Percentiles rank a stretch among this genome's conserved stretches.
Evolutionary conservation across 2,888 invertebrate genomes (phyloP).

Genomic region (Corbicula japonica): DNA sequence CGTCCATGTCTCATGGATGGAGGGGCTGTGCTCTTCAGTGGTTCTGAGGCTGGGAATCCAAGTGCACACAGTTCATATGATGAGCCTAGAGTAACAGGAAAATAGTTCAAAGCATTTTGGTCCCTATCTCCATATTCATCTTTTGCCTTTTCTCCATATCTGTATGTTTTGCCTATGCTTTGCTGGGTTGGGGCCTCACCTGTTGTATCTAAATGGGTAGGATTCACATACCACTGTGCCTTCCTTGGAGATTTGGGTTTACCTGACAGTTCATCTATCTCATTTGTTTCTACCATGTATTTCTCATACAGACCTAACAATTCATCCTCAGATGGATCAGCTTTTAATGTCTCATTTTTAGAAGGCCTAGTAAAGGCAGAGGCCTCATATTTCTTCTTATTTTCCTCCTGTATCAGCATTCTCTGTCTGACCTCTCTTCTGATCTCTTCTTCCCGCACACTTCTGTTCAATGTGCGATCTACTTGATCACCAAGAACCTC

Average conservation of each 20-base stretch:
- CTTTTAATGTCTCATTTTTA: conserved; percentile 49
- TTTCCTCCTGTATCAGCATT: too few relatives aligned
- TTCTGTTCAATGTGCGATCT: conserved; percentile 50
- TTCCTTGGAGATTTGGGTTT: conserved; percentile 60
- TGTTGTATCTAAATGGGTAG: conserved; percentile 56
- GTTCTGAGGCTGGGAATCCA: conserved; percentile 50
- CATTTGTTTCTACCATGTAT: conserved; percentile 38
- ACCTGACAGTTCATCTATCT: conserved; percentile 47
- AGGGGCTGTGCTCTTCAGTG: conserved; percentile 43
- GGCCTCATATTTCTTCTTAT: background rate
- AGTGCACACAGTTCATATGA: conserved; percentile 63
- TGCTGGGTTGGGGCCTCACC: conserved; percentile 58
- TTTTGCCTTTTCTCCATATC: conserved; percentile 35
- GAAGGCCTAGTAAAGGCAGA: conserved; percentile 31
- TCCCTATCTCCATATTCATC: conserved; percentile 56
- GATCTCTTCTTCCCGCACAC: conserved; percentile 47
- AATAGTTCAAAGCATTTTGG: conserved; percentile 49
- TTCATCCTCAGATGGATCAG: conserved; percentile 52
- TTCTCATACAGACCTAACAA: conserved; percentile 56
- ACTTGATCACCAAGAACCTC: conserved; percentile 68
- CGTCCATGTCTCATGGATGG: conserved; percentile 55
- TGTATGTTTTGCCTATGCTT: conserved; percentile 54
- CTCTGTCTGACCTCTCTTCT: conserved; percentile 26
- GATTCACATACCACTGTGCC: conserved; percentile 65
- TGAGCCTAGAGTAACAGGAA: conserved; percentile 67